Conservation (phyloP, 2,888 invertebrate species). For the Pseudococcus viburni region DNA sequence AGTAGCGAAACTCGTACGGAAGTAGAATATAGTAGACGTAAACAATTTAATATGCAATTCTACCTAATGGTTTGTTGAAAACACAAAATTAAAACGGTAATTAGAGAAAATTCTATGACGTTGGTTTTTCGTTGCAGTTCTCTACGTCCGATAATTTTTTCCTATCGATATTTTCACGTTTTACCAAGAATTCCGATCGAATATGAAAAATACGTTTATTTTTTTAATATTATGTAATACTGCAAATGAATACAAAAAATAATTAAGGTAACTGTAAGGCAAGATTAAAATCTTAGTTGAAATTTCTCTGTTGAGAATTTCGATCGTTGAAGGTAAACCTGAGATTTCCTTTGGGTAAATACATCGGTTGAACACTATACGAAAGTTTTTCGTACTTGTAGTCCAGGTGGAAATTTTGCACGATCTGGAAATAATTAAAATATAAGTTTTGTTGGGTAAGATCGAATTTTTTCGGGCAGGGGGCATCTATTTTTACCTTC, state of each 20-base stretch:
- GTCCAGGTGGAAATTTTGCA: slow-evolving; percentile 83
- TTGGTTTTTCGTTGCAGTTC: neutral
- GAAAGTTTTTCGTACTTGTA: slow-evolving; percentile 83
- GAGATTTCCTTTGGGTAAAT: slow-evolving; percentile 86
- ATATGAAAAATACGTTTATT: no score
- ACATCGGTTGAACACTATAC: slow-evolving; percentile 90
- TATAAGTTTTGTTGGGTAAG: neutral
- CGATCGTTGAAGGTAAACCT: slow-evolving; percentile 74
- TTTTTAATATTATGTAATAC: no score
- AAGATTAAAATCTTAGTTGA: neutral
- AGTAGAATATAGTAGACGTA: neutral
- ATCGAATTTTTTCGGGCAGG: neutral
- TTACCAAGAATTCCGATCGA: neutral
- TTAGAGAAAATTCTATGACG: slow-evolving; percentile 2
- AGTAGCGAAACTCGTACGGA: neutral
- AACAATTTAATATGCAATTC: slow-evolving; percentile 3
- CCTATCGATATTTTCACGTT: neutral
- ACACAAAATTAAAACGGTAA: neutral
- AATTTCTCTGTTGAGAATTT: neutral
- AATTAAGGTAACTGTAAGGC: neutral
- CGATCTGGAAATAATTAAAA: slow-evolving; percentile 74
- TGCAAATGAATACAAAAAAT: neutral
- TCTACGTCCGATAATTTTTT: neutral
- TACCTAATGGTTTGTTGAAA: neutral
- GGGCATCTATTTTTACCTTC: slow-evolving; percentile 75